Conservation (phyloP, 2,888 invertebrate genomes). For the Volucella inanis region DNA sequence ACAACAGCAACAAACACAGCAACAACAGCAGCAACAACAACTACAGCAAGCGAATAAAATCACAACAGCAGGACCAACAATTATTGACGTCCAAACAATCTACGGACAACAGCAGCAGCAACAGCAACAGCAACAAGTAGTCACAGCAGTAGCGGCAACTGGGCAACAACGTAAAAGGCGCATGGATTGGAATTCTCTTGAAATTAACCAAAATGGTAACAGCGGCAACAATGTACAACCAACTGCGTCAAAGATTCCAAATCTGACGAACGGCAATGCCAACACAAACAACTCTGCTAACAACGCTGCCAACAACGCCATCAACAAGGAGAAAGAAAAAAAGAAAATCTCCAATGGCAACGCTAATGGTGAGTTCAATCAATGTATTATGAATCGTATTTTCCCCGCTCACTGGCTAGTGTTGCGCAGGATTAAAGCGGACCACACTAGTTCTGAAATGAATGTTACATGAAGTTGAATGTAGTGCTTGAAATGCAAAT, state of each 20-base stretch:
- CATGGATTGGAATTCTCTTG: conserved; percentile 83
- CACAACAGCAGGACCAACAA: conserved; percentile 80
- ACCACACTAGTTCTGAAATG: conserved; percentile 31
- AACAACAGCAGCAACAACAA: conserved; percentile 57
- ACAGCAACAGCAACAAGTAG: conserved; percentile 33
- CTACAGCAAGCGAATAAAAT: conserved; percentile 53
- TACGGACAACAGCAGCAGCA: conserved; percentile 74
- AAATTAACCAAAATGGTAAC: conserved; percentile 82
- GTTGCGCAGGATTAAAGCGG: conserved; percentile 30
- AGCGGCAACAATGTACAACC: conserved; percentile 53
- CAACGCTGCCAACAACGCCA: conserved; percentile 29
- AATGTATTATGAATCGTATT: background rate
- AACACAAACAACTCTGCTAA: conserved; percentile 1
- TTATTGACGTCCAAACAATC: conserved; percentile 82
- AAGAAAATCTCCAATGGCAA: conserved; percentile 78
- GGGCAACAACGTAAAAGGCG: conserved; percentile 82
- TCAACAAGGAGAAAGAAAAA: conserved; percentile 81
- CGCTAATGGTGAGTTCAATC: conserved; percentile 76
- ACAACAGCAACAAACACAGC: conserved; percentile 78
- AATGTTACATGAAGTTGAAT: background rate
- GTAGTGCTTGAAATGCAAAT: conserved; percentile 9
- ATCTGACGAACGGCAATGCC: conserved; percentile 51
- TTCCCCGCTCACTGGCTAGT: background rate
- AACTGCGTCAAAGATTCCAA: conserved; percentile 61
- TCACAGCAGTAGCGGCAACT: conserved; percentile 59